Conservation (phyloP, 2,888 invertebrate genomes). For the Nymphalis polychloros region DNA sequence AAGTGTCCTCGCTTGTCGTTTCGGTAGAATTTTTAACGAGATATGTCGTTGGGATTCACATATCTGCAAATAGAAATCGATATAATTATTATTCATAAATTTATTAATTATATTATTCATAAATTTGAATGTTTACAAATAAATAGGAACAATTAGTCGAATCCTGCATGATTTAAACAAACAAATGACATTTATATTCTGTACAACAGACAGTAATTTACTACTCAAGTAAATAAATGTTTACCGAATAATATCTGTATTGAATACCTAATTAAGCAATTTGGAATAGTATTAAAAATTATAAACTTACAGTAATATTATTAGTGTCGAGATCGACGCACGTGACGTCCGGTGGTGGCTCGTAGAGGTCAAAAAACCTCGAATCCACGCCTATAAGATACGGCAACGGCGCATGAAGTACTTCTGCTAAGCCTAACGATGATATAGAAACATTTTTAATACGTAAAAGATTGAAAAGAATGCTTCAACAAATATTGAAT, state of each 20-base stretch:
- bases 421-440: constrained; percentile 90
- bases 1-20: constrained; percentile 91
- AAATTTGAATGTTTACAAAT: no score
- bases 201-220: no score
- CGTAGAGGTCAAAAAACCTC: constrained; percentile 97
- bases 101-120: no score
- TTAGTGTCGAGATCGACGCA: constrained; percentile 99
- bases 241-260: no score
- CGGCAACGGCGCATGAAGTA: constrained; percentile 97
- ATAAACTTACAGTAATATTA: constrained; percentile 89
- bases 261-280: no score
- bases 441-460: constrained; percentile 37
- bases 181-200: no score
- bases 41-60: constrained; percentile 94
- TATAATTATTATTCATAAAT: no score
- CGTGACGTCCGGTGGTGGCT: constrained; percentile 97
- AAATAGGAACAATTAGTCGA: no score
- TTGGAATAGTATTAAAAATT: no score
- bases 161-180: no score
- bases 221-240: neutral
- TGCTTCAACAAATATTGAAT: neutral
- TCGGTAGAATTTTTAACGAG: constrained; percentile 90
- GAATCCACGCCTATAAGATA: constrained; percentile 99
- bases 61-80: constrained; percentile 69
- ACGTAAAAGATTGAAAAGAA: neutral